Percentiles rank a stretch among this genome's conserved stretches.
These are phyloP conservation scores for Pseudochirops corinnae DNA, from an alignment of 2,797 vertebrate genomes.

Conservation along the genomic window DNA sequence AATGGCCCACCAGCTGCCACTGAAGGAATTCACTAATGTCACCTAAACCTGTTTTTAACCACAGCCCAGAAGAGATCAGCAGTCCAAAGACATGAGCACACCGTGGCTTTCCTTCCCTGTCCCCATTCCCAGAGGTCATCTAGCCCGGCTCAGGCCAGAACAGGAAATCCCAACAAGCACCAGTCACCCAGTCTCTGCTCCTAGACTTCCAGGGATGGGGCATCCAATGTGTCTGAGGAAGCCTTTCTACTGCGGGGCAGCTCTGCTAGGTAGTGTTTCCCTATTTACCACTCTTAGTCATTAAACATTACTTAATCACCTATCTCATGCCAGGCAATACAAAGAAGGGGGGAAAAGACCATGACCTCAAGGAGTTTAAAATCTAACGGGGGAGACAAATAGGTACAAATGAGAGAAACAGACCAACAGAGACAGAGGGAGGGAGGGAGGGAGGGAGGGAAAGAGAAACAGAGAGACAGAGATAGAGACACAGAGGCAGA, in stretches of 20 bases:
- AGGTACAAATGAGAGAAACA: too few relatives aligned
- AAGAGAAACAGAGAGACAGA: background rate
- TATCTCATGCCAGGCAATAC: background rate
- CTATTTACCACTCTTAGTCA: background rate
- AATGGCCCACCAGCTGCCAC: background rate
- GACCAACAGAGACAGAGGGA: slow-evolving; percentile 79
- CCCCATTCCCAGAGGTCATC: background rate
- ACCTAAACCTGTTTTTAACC: background rate
- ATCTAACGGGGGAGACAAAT: too few relatives aligned
- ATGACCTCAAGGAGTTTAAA: slow-evolving; percentile 55
- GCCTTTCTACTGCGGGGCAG: background rate
- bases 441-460: slow-evolving; percentile 72
- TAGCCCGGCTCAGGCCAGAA: background rate
- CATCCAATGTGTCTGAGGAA: background rate
- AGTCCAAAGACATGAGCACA: background rate
- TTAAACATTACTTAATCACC: background rate
- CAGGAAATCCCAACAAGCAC: background rate
- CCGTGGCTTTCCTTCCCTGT: background rate
- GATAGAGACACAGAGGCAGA: slow-evolving; percentile 69
- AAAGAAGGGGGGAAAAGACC: background rate
- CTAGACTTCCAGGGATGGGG: background rate
- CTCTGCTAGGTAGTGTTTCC: background rate
- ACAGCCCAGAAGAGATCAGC: background rate
- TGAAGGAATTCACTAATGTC: background rate
- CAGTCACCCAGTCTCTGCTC: background rate